A percentile compares a stretch with the other conserved stretches of the same genome.
Conservation (phyloP, 1,140 invertebrate genomes). For the Drosophila kikkawai region DNA sequence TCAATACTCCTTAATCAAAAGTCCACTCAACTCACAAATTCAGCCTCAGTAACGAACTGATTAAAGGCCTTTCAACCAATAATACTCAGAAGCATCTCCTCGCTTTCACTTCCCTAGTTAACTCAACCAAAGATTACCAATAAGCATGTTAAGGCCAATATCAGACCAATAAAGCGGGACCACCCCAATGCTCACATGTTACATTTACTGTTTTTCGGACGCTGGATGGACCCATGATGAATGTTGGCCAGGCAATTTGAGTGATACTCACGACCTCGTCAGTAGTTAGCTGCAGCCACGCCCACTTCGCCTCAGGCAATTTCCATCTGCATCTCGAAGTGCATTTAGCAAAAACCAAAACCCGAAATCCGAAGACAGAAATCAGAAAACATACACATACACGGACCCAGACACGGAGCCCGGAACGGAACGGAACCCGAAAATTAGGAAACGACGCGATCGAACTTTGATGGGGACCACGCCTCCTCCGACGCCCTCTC, state of each 20-base stretch:
- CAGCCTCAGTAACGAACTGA: neutral
- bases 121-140: neutral
- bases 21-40: neutral
- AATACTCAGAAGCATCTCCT: conserved; percentile 5
- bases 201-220: conserved; percentile 47
- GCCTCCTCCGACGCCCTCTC: conserved; percentile 26
- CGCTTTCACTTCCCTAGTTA: conserved; percentile 23
- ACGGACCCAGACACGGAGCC: neutral
- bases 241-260: conserved; percentile 63
- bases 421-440: conserved; percentile 46
- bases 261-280: conserved; percentile 74
- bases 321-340: conserved; percentile 61
- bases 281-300: conserved; percentile 63
- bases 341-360: conserved; percentile 40
- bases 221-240: conserved; percentile 45
- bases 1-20: neutral
- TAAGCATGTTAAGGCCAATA: neutral
- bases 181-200: conserved; percentile 52
- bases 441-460: conserved; percentile 48
- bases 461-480: conserved; percentile 49
- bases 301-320: conserved; percentile 50
- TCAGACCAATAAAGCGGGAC: conserved; percentile 8
- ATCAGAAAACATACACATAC: conserved; percentile 3
- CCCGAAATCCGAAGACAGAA: conserved; percentile 1
- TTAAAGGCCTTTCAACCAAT: neutral